phyloP scores from a whole-genome alignment of 2,797 vertebrate genomes.

The Glossophaga mutica region DNA sequence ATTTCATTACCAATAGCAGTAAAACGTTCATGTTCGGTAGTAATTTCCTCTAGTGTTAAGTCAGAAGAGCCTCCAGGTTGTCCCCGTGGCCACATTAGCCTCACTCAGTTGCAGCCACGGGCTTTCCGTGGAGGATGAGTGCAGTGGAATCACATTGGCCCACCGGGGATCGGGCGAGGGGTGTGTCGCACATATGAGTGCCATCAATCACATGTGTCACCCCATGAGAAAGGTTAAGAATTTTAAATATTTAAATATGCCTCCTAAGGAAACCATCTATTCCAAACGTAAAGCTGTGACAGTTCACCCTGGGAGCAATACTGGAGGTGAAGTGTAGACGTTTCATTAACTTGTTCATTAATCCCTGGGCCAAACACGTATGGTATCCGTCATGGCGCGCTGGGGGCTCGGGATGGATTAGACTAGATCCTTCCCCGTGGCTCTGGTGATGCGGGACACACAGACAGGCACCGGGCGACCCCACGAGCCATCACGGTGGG shows the following conservation, averaged over 20 bases:
- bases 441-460: rapidly evolving
- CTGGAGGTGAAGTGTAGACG: not conserved
- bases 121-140: not conserved
- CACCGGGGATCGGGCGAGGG: not conserved
- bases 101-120: not conserved
- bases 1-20: not conserved
- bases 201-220: not conserved
- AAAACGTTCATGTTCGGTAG: not conserved
- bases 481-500: rapidly evolving
- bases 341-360: not conserved
- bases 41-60: not conserved
- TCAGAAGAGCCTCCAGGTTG: not conserved
- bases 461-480: rapidly evolving
- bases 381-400: not conserved
- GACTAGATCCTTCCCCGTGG: not conserved
- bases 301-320: not conserved
- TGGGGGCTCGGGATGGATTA: not conserved
- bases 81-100: rapidly evolving
- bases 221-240: not conserved
- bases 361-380: not conserved
- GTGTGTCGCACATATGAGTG: not conserved
- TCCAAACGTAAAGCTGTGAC: not conserved
- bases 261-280: slow-evolving; percentile 11
- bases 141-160: rapidly evolving
- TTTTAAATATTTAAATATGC: not conserved